Conservation (phyloP, 2,888 invertebrate species). For the Elegia similella region DNA sequence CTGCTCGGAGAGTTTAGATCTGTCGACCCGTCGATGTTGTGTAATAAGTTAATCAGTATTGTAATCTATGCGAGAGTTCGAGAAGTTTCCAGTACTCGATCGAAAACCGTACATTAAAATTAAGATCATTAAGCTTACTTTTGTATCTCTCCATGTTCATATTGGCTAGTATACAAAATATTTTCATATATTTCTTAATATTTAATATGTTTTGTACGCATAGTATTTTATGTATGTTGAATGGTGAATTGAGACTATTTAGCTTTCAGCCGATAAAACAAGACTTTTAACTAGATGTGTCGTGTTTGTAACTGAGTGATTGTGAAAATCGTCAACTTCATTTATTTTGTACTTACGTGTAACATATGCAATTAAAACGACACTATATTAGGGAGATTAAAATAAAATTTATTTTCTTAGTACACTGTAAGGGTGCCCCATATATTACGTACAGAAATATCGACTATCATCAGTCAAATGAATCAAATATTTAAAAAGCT, state of each 20-base stretch:
- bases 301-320: slow-evolving; percentile 4
- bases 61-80: slow-evolving; percentile 22
- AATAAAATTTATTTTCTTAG: neutral
- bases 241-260: neutral
- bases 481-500: neutral
- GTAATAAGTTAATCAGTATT: slow-evolving; percentile 48
- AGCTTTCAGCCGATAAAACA: neutral
- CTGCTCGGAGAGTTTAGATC: slow-evolving; percentile 43
- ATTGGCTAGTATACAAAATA: slow-evolving; percentile 2
- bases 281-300: slow-evolving; percentile 5
- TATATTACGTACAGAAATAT: neutral
- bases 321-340: neutral
- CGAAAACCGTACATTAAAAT: slow-evolving; percentile 3
- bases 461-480: neutral
- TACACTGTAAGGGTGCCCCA: neutral
- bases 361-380: neutral
- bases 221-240: neutral
- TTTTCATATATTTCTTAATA: neutral
- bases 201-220: neutral
- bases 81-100: neutral
- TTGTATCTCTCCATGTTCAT: slow-evolving; percentile 4
- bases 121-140: slow-evolving; percentile 10
- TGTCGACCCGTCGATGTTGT: slow-evolving; percentile 42
- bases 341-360: slow-evolving; percentile 2
- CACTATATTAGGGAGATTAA: neutral